Evolutionary conservation across 2,797 vertebrate genomes (phyloP), one percentile per base, ranked within the genome.

Genomic region (Eremophila alpestris): DNA sequence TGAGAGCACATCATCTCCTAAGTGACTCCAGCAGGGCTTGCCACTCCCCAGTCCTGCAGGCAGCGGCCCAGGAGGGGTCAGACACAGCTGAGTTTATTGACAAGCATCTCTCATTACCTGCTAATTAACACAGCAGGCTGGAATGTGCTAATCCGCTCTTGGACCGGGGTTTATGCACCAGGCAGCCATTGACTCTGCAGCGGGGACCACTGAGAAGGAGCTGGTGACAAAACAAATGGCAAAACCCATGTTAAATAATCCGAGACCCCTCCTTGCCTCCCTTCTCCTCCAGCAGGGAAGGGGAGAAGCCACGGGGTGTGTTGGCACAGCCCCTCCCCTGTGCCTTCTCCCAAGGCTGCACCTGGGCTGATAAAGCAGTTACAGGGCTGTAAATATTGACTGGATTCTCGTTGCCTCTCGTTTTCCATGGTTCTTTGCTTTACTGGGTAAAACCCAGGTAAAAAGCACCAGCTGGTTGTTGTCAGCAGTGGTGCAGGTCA

Each of bases 61-160:
- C 67, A 21, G 22, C 21, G 2, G 10, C 77, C 59, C 90, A 30
- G 78, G 87, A 92, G 56, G 84, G 45, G n/a, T 67, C 54, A 52
- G 91, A 16, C 83, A 24, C 81, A 60, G 89, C 94, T 92, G 91
- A 43, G 68, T 82, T 92, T 87, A 92, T 96, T 93, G 91, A 89
- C 17, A 34, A 87, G 82, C 78, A n/a, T 85, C 89, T 84, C 94
- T 95, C 82, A 93, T 96, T 95, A 95, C 91, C 87, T 92, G 84
- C 71, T 93, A 84, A 92, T 92, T 96, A 96, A 58, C 94, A 49
- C 94, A 92, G 91, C 94, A 43, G 87, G 87, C 84, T 73, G 73
- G 27, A 77, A n/a, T n/a, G 74, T 29, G 71, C 75, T 96, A 12
- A 77, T 85, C 78, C 64, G 40, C 74, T 63, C 71, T 21, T 26